These are phyloP conservation scores for Hybos culiciformis DNA, from an alignment of 2,888 invertebrate species.

Conservation along the genomic window DNA sequence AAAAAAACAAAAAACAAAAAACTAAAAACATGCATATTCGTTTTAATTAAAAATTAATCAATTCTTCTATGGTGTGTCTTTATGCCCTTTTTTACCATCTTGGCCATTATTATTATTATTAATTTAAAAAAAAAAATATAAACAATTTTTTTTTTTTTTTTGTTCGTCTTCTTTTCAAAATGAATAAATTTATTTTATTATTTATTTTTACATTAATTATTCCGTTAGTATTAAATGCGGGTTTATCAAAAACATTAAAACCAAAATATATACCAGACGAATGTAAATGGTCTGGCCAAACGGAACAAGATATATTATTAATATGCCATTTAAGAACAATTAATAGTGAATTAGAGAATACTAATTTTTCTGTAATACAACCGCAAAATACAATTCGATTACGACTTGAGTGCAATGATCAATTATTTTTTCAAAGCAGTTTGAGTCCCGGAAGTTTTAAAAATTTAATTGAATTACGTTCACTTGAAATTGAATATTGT, in stretches of 20 bases:
- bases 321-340: conserved; percentile 69
- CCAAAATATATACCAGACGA: conserved; percentile 80
- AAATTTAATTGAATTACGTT: conserved; percentile 65
- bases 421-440: conserved; percentile 65
- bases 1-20: too few relatives aligned
- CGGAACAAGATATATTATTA: conserved; percentile 49
- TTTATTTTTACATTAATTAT: too few relatives aligned
- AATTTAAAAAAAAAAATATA: too few relatives aligned
- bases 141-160: too few relatives aligned
- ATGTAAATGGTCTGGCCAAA: conserved; percentile 41
- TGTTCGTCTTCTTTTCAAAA: too few relatives aligned
- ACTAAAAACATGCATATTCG: too few relatives aligned
- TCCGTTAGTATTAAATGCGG: conserved; percentile 27
- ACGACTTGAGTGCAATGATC: conserved; percentile 66
- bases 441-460: conserved; percentile 66
- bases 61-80: too few relatives aligned
- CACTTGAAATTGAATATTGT: conserved; percentile 73
- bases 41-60: too few relatives aligned
- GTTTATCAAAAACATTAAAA: conserved; percentile 33
- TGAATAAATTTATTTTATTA: too few relatives aligned
- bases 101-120: too few relatives aligned
- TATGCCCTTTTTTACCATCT: too few relatives aligned
- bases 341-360: conserved; percentile 77
- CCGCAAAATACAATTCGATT: conserved; percentile 70
- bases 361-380: conserved; percentile 76